phyloP scores from a whole-genome alignment of 2,888 invertebrate species.

The Esperia sulphurella region DNA sequence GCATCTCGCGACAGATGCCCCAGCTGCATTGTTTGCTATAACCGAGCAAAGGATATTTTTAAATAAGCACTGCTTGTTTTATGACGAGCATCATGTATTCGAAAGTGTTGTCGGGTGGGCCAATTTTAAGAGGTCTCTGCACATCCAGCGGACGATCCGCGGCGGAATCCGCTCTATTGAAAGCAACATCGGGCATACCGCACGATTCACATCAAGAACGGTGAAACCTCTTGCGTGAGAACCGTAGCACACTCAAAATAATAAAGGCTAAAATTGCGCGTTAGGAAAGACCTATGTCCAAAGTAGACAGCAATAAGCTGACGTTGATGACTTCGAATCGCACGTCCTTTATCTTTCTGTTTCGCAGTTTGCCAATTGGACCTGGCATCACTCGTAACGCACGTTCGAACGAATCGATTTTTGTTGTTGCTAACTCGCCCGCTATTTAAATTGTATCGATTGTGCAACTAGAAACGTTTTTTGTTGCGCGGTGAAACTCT shows the following conservation, averaged over 20 bases:
- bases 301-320: no score
- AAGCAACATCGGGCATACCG: no score
- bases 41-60: slow-evolving; percentile 22
- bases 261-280: no score
- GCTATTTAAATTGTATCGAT: neutral
- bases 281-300: no score
- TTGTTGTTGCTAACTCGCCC: neutral
- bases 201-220: no score
- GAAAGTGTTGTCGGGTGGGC: neutral
- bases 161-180: no score
- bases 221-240: no score
- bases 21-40: slow-evolving; percentile 38
- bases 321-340: no score
- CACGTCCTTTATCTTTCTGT: no score
- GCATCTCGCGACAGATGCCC: slow-evolving; percentile 66
- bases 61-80: slow-evolving; percentile 7
- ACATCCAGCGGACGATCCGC: neutral
- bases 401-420: neutral
- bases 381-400: neutral
- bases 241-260: no score
- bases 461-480: neutral
- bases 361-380: no score
- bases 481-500: no score
- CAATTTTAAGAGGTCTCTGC: neutral
- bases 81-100: neutral